These are phyloP conservation scores for Drosophila paranaensis DNA, from an alignment of 2,888 invertebrate genomes.

Conservation along the genomic window DNA sequence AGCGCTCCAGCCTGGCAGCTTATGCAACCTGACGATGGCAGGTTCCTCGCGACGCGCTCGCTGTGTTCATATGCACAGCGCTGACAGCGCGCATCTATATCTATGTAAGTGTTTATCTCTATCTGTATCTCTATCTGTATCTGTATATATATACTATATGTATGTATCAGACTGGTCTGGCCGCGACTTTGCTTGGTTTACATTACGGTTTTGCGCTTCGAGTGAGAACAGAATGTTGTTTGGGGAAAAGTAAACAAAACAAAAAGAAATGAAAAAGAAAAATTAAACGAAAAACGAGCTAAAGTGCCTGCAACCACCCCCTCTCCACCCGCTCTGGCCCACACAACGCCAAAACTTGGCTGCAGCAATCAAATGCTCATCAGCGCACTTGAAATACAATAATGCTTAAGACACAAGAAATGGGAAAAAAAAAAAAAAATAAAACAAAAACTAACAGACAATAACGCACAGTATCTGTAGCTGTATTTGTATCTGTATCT, in stretches of 20 bases:
- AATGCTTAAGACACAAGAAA: conserved; percentile 56
- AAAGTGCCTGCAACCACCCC: conserved; percentile 25
- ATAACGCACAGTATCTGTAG: conserved; percentile 54
- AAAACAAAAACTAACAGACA: conserved; percentile 31
- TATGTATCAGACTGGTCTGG: conserved; percentile 37
- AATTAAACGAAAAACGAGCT: conserved; percentile 26
- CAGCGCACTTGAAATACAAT: conserved; percentile 77
- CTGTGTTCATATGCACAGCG: not conserved
- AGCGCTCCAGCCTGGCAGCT: conserved; percentile 34
- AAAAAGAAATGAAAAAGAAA: conserved; percentile 15
- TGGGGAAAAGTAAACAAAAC: conserved; percentile 72
- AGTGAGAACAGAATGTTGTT: conserved; percentile 78
- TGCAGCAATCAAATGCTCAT: conserved; percentile 81
- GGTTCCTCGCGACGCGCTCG: no score
- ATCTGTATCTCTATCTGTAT: conserved; percentile 16
- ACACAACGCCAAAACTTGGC: conserved; percentile 35
- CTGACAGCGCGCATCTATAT: conserved; percentile 37
- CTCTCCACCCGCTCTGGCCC: not conserved
- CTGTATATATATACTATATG: conserved; percentile 7
- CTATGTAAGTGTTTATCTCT: conserved; percentile 51
- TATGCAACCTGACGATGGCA: conserved; percentile 52
- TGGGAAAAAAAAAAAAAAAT: conserved; percentile 5
- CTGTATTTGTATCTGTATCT: conserved; percentile 49
- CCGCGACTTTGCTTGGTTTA: conserved; percentile 56
- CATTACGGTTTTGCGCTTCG: conserved; percentile 70